These are phyloP conservation scores for Cheilosia urbana DNA, from an alignment of 2,888 invertebrate genomes.

Conservation along the genomic window DNA sequence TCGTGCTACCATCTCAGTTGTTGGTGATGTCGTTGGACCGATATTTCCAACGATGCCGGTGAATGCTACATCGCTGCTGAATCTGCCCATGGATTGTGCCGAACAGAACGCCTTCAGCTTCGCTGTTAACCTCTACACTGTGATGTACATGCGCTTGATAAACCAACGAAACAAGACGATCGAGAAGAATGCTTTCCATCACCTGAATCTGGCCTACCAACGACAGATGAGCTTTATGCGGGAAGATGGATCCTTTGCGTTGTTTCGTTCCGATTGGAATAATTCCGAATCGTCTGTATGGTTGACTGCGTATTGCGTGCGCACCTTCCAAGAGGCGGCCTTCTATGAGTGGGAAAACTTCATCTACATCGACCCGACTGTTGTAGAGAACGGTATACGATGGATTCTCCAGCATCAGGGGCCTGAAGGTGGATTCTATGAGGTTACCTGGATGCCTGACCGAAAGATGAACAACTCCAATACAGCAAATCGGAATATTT, in stretches of 20 bases:
- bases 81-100: conserved; percentile 92
- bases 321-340: conserved; percentile 93
- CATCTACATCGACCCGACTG: conserved; percentile 93
- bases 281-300: conserved; percentile 93
- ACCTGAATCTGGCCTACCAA: conserved; percentile 94
- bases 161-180: conserved; percentile 91
- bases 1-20: conserved; percentile 89
- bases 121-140: conserved; percentile 94
- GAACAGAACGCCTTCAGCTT: conserved; percentile 98
- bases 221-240: conserved; percentile 94
- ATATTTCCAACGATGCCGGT: conserved; percentile 95
- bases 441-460: conserved; percentile 92
- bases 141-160: conserved; percentile 93
- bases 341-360: conserved; percentile 98
- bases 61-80: conserved; percentile 90
- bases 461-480: conserved; percentile 90
- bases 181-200: conserved; percentile 90
- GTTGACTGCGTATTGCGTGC: conserved; percentile 94
- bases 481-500: conserved; percentile 89
- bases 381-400: conserved; percentile 90
- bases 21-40: conserved; percentile 94
- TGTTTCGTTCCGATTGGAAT: conserved; percentile 95
- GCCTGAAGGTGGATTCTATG: conserved; percentile 92
- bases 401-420: conserved; percentile 94
- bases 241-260: conserved; percentile 93